Percentiles rank a stretch among this genome's conserved stretches.
These are phyloP conservation scores for Andrena trimmerana DNA, from an alignment of 2,888 invertebrate genomes.

Conservation along the genomic window DNA sequence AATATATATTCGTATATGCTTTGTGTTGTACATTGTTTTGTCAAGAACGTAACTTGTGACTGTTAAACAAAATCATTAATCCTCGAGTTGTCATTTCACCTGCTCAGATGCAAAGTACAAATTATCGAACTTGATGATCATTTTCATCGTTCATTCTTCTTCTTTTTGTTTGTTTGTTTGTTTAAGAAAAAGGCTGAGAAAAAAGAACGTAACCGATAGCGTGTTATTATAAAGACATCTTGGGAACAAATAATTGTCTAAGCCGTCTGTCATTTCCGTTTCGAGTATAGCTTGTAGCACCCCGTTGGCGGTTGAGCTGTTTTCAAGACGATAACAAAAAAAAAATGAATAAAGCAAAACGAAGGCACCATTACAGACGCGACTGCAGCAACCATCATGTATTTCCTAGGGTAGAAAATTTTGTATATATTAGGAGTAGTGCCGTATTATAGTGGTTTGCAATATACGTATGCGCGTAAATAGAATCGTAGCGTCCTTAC, in stretches of 20 bases:
- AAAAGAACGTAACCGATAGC: conserved; percentile 54
- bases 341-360: not conserved
- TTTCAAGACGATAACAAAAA: conserved; percentile 57
- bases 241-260: conserved; percentile 72
- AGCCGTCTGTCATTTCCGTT: conserved; percentile 63
- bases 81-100: conserved; percentile 64
- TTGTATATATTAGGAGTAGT: conserved; percentile 65
- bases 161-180: conserved; percentile 27
- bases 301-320: conserved; percentile 69
- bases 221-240: conserved; percentile 70
- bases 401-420: conserved; percentile 56
- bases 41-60: conserved; percentile 52
- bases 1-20: conserved; percentile 61
- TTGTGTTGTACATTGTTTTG: conserved; percentile 68
- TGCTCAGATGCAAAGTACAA: conserved; percentile 72
- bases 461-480: conserved; percentile 60
- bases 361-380: conserved; percentile 39
- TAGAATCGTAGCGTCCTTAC: conserved; percentile 42
- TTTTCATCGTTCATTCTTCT: conserved; percentile 61
- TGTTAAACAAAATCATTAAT: conserved; percentile 57
- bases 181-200: conserved; percentile 61
- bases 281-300: conserved; percentile 55
- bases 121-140: conserved; percentile 66
- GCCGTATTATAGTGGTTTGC: conserved; percentile 45
- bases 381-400: conserved; percentile 42